Conservation (phyloP, 2,888 invertebrate genomes). For the Megastigmus dorsalis region DNA sequence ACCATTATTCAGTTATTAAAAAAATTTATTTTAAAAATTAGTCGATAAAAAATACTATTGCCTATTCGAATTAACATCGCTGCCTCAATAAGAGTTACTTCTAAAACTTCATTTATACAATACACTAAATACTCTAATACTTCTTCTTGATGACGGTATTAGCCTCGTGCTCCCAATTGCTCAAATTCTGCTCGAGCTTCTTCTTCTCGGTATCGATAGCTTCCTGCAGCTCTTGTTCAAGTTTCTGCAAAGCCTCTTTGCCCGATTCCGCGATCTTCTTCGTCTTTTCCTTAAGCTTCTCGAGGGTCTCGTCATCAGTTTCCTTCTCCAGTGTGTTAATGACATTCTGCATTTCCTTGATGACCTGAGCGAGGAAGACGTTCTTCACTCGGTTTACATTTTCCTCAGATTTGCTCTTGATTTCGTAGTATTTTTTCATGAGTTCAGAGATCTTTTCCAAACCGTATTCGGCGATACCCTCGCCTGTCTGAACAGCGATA, state of each 20-base stretch:
- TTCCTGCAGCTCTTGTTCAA: constrained; percentile 10
- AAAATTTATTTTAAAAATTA: no score
- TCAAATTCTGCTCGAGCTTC: not conserved
- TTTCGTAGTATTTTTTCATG: not conserved
- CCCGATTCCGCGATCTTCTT: not conserved
- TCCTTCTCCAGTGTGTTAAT: not conserved
- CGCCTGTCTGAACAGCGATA: not conserved
- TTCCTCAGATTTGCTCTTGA: not conserved
- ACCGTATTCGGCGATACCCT: not conserved
- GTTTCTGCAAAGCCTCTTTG: constrained; percentile 6
- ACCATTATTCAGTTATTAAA: no score
- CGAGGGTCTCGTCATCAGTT: not conserved
- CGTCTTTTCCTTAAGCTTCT: constrained; percentile 1
- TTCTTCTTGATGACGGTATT: no score
- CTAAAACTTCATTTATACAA: no score
- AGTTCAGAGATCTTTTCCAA: not conserved
- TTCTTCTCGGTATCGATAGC: constrained; percentile 20
- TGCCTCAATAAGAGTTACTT: no score
- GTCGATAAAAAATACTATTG: no score
- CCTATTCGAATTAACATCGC: no score
- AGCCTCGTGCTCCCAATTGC: constrained; percentile 9
- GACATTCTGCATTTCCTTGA: constrained; percentile 3
- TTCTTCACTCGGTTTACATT: constrained; percentile 10
- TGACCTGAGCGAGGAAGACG: not conserved
- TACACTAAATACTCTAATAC: no score